Evolutionary conservation across 2,888 invertebrate genomes (phyloP).

Genomic region (Parasteatoda lunata): DNA sequence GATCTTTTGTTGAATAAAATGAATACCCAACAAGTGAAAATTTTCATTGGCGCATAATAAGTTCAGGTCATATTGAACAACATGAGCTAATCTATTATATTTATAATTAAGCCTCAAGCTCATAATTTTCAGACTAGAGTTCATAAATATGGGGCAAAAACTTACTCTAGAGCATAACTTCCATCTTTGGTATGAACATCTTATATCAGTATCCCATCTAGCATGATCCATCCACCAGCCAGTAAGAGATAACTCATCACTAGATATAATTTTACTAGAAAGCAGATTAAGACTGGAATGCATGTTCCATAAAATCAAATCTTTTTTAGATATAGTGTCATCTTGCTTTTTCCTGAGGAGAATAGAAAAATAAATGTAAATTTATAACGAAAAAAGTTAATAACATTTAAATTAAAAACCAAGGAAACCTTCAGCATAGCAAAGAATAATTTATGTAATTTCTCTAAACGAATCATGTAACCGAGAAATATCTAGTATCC

Average conservation of each 20-base stretch:
- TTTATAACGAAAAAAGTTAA: background rate
- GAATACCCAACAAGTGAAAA: too few species aligned
- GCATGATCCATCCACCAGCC: conserved; percentile 71
- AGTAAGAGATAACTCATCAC: conserved; percentile 59
- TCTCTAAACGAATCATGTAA: too few species aligned
- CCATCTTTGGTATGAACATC: conserved; percentile 69
- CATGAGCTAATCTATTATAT: too few species aligned
- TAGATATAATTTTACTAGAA: conserved; percentile 62
- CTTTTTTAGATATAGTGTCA: conserved; percentile 37
- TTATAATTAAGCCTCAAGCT: too few species aligned
- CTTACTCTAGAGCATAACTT: conserved; percentile 68
- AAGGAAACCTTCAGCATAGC: background rate
- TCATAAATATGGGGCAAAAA: background rate
- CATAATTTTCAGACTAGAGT: too few species aligned
- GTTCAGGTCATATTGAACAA: too few species aligned
- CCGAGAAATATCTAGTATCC: too few species aligned
- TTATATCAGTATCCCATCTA: conserved; percentile 68
- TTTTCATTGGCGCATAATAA: too few species aligned
- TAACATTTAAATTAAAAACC: background rate
- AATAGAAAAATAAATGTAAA: background rate
- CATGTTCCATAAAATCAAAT: conserved; percentile 55
- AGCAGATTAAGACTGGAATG: conserved; percentile 67
- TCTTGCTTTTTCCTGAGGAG: conserved; percentile 46
- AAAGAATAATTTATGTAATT: background rate
- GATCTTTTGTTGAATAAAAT: too few species aligned